Base-by-base conservation (phyloP, 2,888 invertebrate genomes). In the Maniola hyperantus region DNA sequence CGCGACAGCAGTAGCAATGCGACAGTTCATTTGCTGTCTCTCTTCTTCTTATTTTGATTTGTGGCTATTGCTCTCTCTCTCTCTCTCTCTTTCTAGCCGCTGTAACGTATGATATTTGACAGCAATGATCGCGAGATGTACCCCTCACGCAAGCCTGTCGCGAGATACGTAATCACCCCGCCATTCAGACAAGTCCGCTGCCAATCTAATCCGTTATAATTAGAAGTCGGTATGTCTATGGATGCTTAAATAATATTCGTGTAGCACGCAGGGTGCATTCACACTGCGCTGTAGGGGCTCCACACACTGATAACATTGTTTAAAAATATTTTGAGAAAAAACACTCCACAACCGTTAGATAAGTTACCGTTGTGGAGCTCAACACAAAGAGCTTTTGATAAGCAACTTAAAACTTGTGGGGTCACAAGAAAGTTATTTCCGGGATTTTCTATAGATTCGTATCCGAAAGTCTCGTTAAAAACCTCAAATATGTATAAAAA, bases 181-280 rank as follows among this genome's bases (percentile, higher is more conserved):
- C 15, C 1, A n/a, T 46, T 1, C n/a, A n/a, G n/a, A 44, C 5
- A 44, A 44, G n/a, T 44, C n/a, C 6, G n/a, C 44, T 44, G n/a
- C 44, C n/a, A 44, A 44, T 13, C n/a, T 44, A 6, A 5, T n/a
- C 6, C n/a, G n/a, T n/a, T 44, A n/a, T n/a, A 44, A 44, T n/a
- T 44, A n/a, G 5, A 46, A 46, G 15, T 46, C 15, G 46, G 7
- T n/a, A 46, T 15, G 46, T 46, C 46, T 46, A 15, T 46, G 5
- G n/a, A 15, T 46, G 46, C 15, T 46, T 7, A 46, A n/a, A 46
- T 46, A 46, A 15, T 15, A n/a, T 46, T 46, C n/a, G 5, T 18
- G 50, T 53, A 55, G 44, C 66, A 63, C 58, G 46, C 53, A 18
- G 62, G 46, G 50, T 58, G 20, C 13, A 42, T 39, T 46, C 33